Evolutionary conservation across 2,113 vertebrate species (phyloP), one percentile per base, ranked within the genome.

Genomic region (Sphyrna mokarran): DNA sequence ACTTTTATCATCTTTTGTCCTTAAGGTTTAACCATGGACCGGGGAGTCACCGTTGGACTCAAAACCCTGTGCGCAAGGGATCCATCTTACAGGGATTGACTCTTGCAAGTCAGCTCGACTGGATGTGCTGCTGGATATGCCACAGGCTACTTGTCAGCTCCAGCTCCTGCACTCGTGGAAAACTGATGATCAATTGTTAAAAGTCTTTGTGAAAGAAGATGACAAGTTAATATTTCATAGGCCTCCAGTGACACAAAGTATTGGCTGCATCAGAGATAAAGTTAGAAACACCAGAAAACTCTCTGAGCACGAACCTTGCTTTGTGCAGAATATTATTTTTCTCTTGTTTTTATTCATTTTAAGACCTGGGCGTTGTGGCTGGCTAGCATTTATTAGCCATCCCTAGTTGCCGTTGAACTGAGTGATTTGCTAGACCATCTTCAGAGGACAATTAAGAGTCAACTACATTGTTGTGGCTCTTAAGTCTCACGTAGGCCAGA

Each of bases 191-290:
- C 98, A 99, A 48, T 99, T 99, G 0, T 98, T 99, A 91, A 99
- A 99, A 13, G 99, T 99, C 20, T 99, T 99, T 0, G 99, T 99
- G 80, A 99, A 99, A 89, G 99, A 99, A 94, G 99, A 99, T 3
- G 99, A 99, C 97, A 98, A 98, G 94, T 98, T 99, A 7, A 98
- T 98, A 68, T 99, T 99, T 90, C 99, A 99, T 98, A 97, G 99
- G 97, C 99, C 99, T 96, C 99, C 99, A 1, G 99, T 99, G 97
- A 99, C 99, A 0, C 99, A 99, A 97, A 99, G 99, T 97, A 99
- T 99, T 0, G 99, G 99, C 0, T 99, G 98, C 96, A 99, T 99
- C 97, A 96, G 99, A 33, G 99, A 98, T 95, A 98, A 98, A 43
- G 98, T 99, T 2, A 99, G 99, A 14, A 99, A 99, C 96, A 99